phyloP scores from a whole-genome alignment of 2,797 vertebrate species.

The Gephyroberyx darwinii region DNA sequence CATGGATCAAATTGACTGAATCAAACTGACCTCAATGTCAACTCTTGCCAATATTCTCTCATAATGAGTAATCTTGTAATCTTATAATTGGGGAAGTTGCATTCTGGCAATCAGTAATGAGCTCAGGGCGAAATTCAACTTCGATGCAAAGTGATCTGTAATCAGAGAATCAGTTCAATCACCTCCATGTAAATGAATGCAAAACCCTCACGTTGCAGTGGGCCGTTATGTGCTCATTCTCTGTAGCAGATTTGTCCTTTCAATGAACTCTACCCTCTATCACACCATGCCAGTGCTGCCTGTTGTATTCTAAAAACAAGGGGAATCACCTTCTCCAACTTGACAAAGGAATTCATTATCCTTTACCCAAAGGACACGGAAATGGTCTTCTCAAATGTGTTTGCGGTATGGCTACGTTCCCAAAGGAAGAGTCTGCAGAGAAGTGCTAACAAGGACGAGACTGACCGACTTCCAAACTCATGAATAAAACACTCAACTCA shows the following conservation, averaged over 20 bases:
- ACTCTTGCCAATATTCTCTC: constrained; percentile 16
- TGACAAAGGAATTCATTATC: constrained; percentile 80
- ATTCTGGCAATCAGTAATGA: constrained; percentile 58
- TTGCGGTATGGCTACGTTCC: constrained; percentile 70
- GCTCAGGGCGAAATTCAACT: constrained; percentile 63
- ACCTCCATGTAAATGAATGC: constrained; percentile 80
- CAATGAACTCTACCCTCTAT: constrained; percentile 77
- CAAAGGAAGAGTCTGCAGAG: constrained; percentile 58
- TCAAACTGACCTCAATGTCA: constrained; percentile 22
- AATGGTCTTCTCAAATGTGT: constrained; percentile 72
- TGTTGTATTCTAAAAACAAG: constrained; percentile 70
- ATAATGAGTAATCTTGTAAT: constrained; percentile 50
- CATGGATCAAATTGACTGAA: constrained; percentile 16
- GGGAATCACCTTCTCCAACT: constrained; percentile 72
- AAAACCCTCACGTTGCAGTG: constrained; percentile 66
- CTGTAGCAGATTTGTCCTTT: constrained; percentile 75
- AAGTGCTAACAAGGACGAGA: constrained; percentile 67
- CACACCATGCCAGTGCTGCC: constrained; percentile 57
- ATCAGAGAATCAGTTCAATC: constrained; percentile 76
- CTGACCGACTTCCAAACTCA: constrained; percentile 58
- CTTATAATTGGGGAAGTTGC: constrained; percentile 52
- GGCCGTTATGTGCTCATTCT: constrained; percentile 48
- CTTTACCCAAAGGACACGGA: constrained; percentile 66
- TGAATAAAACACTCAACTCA: constrained; percentile 66
- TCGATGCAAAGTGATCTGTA: constrained; percentile 77